Conservation (phyloP, 2,797 vertebrate species). For the Schizopygopsis pylzovi region DNA sequence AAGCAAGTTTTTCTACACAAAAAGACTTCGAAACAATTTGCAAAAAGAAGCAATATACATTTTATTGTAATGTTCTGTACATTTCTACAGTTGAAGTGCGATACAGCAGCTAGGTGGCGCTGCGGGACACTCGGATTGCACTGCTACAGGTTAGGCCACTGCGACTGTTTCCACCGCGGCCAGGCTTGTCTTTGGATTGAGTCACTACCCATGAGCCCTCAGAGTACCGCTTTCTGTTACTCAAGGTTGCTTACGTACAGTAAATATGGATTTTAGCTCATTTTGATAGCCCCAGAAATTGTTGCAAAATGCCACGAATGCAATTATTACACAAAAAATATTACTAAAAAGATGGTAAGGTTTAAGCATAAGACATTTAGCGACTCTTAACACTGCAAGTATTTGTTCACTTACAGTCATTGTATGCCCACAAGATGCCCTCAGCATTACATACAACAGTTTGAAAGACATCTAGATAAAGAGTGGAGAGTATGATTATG, state of each 20-base stretch:
- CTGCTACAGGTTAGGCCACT: slow-evolving; percentile 74
- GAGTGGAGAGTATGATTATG: slow-evolving; percentile 14
- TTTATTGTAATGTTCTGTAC: slow-evolving; percentile 79
- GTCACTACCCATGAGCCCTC: slow-evolving; percentile 27
- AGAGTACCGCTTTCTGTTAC: slow-evolving; percentile 29
- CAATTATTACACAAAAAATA: neutral
- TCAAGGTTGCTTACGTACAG: slow-evolving; percentile 30
- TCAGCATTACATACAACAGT: neutral
- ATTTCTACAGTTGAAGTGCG: slow-evolving; percentile 76
- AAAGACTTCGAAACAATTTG: neutral
- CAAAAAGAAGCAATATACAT: slow-evolving; percentile 76
- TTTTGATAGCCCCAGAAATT: slow-evolving; percentile 18
- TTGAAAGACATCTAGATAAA: neutral
- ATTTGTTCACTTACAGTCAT: neutral
- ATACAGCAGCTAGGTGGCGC: slow-evolving; percentile 74
- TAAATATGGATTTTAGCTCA: slow-evolving; percentile 50
- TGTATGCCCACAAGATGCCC: neutral
- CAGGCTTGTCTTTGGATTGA: slow-evolving; percentile 78
- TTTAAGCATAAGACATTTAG: neutral
- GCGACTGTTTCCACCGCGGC: too few relatives aligned
- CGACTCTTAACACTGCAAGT: slow-evolving; percentile 3
- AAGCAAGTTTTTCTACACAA: neutral
- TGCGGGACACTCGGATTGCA: slow-evolving; percentile 76
- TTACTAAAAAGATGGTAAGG: neutral
- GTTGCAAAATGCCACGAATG: slow-evolving; percentile 12